Percentiles rank a stretch among this genome's conserved stretches.
Evolutionary conservation across 2,797 vertebrate genomes (phyloP).

Genomic region (Myotis vivesi): DNA sequence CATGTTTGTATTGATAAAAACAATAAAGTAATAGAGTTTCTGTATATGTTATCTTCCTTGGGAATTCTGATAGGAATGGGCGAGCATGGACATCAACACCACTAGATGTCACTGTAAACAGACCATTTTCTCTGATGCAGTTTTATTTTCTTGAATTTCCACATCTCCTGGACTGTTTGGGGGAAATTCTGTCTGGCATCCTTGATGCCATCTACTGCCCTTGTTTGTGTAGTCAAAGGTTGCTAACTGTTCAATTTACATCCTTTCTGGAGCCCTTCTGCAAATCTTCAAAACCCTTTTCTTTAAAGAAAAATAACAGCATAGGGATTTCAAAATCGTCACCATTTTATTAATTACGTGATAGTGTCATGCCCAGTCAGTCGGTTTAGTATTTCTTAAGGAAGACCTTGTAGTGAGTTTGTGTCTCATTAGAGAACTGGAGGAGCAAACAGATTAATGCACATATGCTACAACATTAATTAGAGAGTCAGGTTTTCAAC

Average conservation of each 20-base stretch:
- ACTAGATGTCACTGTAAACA: conserved; percentile 86
- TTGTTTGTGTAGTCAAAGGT: conserved; percentile 57
- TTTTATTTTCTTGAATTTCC: neutral
- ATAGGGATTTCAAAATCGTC: conserved; percentile 69
- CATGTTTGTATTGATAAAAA: neutral
- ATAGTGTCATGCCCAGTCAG: conserved; percentile 56
- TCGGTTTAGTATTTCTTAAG: conserved; percentile 78
- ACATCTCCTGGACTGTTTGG: neutral
- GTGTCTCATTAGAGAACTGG: conserved; percentile 80
- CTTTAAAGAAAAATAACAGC: conserved; percentile 63
- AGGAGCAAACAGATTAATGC: conserved; percentile 80
- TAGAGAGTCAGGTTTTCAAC: conserved; percentile 80
- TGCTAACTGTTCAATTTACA: conserved; percentile 61
- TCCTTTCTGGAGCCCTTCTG: neutral
- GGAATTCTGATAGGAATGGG: neutral
- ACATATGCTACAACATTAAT: conserved; percentile 82
- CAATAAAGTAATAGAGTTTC: neutral
- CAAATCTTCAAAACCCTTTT: conserved; percentile 58
- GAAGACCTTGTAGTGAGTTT: conserved; percentile 73
- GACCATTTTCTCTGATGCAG: conserved; percentile 66
- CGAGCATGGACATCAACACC: conserved; percentile 50
- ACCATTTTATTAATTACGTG: conserved; percentile 76
- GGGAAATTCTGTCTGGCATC: conserved; percentile 38
- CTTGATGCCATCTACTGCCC: conserved; percentile 46
- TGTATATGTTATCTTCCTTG: neutral